phyloP scores from a whole-genome alignment of 2,113 vertebrate genomes.

The Saccopteryx leptura region DNA sequence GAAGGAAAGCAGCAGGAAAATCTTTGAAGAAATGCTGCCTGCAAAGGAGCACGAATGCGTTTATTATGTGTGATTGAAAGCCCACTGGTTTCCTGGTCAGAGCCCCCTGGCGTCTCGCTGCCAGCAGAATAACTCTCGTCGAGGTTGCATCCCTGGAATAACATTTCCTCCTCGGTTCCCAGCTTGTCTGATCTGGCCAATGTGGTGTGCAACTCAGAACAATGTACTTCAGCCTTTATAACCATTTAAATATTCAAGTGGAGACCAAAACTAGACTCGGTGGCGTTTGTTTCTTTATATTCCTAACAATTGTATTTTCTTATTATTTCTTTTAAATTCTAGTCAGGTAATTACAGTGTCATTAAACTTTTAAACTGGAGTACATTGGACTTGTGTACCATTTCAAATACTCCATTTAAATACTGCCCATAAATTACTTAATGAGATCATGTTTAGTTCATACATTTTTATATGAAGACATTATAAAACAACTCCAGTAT shows the following conservation, averaged over 20 bases:
- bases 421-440: slow-evolving; percentile 52
- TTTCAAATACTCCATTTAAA: slow-evolving; percentile 51
- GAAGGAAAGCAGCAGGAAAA: slow-evolving; percentile 74
- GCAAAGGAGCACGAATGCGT: slow-evolving; percentile 64
- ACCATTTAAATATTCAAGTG: slow-evolving; percentile 3
- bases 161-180: slow-evolving; percentile 73
- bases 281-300: slow-evolving; percentile 33
- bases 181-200: slow-evolving; percentile 59
- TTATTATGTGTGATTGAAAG: slow-evolving; percentile 64
- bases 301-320: slow-evolving; percentile 67
- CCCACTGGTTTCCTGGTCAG: slow-evolving; percentile 69
- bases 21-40: slow-evolving; percentile 58
- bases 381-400: neutral
- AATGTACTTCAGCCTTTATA: slow-evolving; percentile 2
- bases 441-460: slow-evolving; percentile 2
- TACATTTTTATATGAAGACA: slow-evolving; percentile 50
- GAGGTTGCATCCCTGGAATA: slow-evolving; percentile 35
- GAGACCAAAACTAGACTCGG: slow-evolving; percentile 51
- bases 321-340: slow-evolving; percentile 35
- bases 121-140: slow-evolving; percentile 45
- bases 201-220: slow-evolving; percentile 56
- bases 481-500: slow-evolving; percentile 22
- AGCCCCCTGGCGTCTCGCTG: slow-evolving; percentile 58
- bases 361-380: slow-evolving; percentile 52
- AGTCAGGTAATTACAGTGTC: slow-evolving; percentile 10